Evolutionary conservation across 2,888 invertebrate genomes (phyloP).

Genomic region (Ophioninae sp.): DNA sequence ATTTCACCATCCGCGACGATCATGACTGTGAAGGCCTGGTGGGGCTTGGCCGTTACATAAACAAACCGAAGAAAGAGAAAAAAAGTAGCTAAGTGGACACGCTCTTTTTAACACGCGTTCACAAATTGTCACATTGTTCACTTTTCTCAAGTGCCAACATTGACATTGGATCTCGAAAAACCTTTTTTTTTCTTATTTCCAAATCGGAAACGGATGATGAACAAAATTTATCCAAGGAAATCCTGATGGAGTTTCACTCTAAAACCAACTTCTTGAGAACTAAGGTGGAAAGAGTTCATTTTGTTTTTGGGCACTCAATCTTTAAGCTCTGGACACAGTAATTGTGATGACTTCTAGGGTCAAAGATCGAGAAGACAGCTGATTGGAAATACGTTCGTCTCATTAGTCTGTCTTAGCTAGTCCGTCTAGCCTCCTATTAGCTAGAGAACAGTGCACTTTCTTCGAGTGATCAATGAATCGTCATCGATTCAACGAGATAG

Average conservation of each 20-base stretch:
- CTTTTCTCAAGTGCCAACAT: conserved; percentile 35
- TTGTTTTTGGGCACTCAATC: neutral
- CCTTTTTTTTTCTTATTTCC: neutral
- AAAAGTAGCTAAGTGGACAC: conserved; percentile 25
- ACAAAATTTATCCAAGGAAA: too few relatives aligned
- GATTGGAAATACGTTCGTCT: neutral
- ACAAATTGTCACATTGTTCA: neutral
- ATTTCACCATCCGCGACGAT: conserved; percentile 48
- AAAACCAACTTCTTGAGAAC: too few relatives aligned
- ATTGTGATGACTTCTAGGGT: neutral
- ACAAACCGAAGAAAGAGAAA: conserved; percentile 34
- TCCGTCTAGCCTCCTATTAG: too few relatives aligned
- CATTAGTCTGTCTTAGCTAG: too few relatives aligned
- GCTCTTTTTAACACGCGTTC: conserved; percentile 12
- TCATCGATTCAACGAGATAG: neutral
- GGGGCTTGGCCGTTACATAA: neutral
- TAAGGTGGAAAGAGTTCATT: neutral
- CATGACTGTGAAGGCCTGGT: neutral
- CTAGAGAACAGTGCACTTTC: neutral
- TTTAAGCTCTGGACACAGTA: neutral
- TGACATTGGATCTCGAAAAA: conserved; percentile 53
- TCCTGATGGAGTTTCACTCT: too few relatives aligned
- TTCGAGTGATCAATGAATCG: neutral
- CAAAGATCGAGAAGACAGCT: neutral
- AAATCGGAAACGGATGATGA: conserved; percentile 2